phyloP scores from a whole-genome alignment of 2,888 invertebrate species.

The Strigamia crassipes region DNA sequence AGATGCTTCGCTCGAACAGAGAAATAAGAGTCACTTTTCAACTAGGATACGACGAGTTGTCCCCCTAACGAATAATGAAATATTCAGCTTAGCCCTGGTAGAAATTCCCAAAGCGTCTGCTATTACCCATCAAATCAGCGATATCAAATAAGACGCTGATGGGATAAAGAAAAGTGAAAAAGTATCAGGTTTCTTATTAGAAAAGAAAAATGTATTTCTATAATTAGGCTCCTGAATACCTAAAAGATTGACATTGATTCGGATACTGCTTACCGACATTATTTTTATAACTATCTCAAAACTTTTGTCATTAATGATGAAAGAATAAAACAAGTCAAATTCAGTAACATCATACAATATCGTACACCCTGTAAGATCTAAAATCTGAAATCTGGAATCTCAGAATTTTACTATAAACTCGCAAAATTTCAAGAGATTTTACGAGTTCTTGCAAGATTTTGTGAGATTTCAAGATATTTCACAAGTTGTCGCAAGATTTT shows the following conservation, averaged over 20 bases:
- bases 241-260: background rate
- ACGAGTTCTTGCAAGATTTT: too few relatives aligned
- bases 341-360: too few relatives aligned
- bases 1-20: background rate
- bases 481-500: too few relatives aligned
- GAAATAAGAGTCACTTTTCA: background rate
- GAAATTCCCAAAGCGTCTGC: background rate
- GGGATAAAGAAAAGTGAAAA: background rate
- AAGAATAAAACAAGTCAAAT: too few relatives aligned
- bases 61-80: background rate
- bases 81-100: background rate
- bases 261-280: background rate
- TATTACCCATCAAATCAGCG: background rate
- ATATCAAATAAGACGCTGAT: background rate
- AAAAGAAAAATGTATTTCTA: background rate
- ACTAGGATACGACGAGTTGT: background rate
- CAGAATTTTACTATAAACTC: too few relatives aligned
- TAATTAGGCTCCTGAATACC: background rate
- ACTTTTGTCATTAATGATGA: background rate
- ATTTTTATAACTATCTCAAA: background rate
- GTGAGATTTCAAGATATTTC: too few relatives aligned
- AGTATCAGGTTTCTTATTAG: background rate
- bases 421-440: too few relatives aligned
- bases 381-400: too few relatives aligned
- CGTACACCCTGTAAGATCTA: too few relatives aligned